A percentile compares a stretch with the other conserved stretches of the same genome.
Conservation (phyloP, 1,140 invertebrate genomes). For the Formica exsecta region DNA sequence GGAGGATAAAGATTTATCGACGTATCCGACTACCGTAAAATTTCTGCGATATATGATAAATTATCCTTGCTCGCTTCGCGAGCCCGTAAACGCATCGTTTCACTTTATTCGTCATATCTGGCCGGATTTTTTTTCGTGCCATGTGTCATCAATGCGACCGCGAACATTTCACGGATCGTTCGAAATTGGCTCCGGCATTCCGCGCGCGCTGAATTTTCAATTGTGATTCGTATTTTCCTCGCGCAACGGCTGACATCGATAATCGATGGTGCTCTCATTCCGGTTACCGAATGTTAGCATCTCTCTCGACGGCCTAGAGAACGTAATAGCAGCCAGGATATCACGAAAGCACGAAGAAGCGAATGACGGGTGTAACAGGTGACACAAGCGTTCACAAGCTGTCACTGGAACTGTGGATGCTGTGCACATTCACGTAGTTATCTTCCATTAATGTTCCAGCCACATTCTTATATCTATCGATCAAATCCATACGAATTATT, state of each 20-base stretch:
- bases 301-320: constrained; percentile 51
- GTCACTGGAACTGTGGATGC: constrained; percentile 56
- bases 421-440: neutral
- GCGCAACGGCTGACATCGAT: constrained; percentile 59
- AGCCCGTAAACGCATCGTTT: constrained; percentile 16
- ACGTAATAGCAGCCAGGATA: constrained; percentile 62
- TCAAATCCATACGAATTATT: constrained; percentile 7
- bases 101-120: constrained; percentile 3
- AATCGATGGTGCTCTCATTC: constrained; percentile 69
- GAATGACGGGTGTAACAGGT: constrained; percentile 71
- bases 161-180: constrained; percentile 2
- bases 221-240: constrained; percentile 50
- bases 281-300: constrained; percentile 71
- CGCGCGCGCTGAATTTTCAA: constrained; percentile 34
- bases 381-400: constrained; percentile 61
- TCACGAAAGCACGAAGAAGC: constrained; percentile 58
- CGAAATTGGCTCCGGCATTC: constrained; percentile 9
- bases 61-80: neutral
- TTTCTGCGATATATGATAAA: constrained; percentile 20
- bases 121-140: neutral
- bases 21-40: neutral
- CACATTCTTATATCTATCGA: neutral
- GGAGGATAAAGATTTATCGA: constrained; percentile 6
- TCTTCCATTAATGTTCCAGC: constrained; percentile 21
- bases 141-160: neutral